Conservation (phyloP, 1,140 invertebrate genomes). For the Aphaenogaster floridana region DNA sequence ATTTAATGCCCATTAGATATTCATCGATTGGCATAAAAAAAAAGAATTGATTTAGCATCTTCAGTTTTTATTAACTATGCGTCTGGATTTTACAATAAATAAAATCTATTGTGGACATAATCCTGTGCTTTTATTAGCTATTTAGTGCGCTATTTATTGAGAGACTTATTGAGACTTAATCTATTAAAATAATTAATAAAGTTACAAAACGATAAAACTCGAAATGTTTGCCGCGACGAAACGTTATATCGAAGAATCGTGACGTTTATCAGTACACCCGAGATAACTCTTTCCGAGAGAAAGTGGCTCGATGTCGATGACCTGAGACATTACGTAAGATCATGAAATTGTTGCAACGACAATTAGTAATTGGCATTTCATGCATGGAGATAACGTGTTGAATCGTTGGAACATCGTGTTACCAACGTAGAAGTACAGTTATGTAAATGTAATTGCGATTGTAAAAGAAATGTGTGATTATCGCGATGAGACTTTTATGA, state of each 20-base stretch:
- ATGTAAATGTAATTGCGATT: conserved; percentile 1
- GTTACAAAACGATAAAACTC: not conserved
- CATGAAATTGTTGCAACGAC: conserved; percentile 38
- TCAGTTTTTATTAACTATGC: not conserved
- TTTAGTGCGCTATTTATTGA: not conserved
- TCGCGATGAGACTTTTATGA: not conserved
- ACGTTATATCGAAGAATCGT: conserved; percentile 51
- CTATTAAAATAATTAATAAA: conserved; percentile 5
- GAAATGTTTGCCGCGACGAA: not conserved
- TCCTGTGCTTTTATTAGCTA: not conserved
- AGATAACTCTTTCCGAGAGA: conserved; percentile 66
- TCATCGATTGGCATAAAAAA: not conserved
- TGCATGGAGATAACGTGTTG: conserved; percentile 23
- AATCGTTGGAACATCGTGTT: not conserved
- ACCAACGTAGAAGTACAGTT: not conserved
- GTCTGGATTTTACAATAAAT: not conserved
- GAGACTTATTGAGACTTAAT: not conserved
- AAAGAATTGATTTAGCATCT: not conserved
- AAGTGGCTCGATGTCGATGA: conserved; percentile 70
- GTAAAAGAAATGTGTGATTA: not conserved
- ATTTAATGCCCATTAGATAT: not conserved
- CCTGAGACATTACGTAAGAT: conserved; percentile 65
- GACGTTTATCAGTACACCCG: conserved; percentile 54
- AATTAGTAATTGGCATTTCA: conserved; percentile 50
- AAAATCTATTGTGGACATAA: not conserved